Evolutionary conservation across 2,888 invertebrate species (phyloP).

Genomic region (Acrobasis repandana): DNA sequence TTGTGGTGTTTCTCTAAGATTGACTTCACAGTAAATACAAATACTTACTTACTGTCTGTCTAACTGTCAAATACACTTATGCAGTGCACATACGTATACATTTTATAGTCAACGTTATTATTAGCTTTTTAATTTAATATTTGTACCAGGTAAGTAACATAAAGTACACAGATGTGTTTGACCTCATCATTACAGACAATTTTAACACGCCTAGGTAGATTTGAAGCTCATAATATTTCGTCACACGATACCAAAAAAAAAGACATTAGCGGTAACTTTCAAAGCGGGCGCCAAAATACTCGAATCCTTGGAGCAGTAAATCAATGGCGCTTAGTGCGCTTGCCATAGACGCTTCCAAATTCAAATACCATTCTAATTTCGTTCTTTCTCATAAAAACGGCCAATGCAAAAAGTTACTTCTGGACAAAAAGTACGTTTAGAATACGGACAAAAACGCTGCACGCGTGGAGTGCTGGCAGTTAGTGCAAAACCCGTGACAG

Average conservation of each 20-base stretch:
- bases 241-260: slow-evolving; percentile 2
- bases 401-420: slow-evolving; percentile 44
- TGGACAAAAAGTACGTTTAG: slow-evolving; percentile 33
- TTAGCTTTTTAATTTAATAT: too few relatives aligned
- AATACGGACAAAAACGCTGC: slow-evolving; percentile 58
- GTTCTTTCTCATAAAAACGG: slow-evolving; percentile 42
- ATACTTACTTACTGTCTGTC: too few relatives aligned
- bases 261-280: slow-evolving; percentile 47
- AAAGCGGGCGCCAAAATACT: slow-evolving; percentile 67
- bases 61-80: too few relatives aligned
- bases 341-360: slow-evolving; percentile 35
- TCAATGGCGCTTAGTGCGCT: slow-evolving; percentile 62
- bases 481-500: slow-evolving; percentile 76
- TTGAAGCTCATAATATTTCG: slow-evolving; percentile 5
- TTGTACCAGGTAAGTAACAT: too few relatives aligned
- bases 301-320: slow-evolving; percentile 54
- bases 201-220: background rate
- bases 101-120: too few relatives aligned
- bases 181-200: background rate
- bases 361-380: slow-evolving; percentile 43
- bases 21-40: too few relatives aligned
- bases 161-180: too few relatives aligned
- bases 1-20: background rate
- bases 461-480: slow-evolving; percentile 72
- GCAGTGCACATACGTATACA: too few relatives aligned